Evolutionary conservation across 2,113 vertebrate species (phyloP), one percentile per base, ranked within the genome.

Genomic region (Oryzias javanicus): DNA sequence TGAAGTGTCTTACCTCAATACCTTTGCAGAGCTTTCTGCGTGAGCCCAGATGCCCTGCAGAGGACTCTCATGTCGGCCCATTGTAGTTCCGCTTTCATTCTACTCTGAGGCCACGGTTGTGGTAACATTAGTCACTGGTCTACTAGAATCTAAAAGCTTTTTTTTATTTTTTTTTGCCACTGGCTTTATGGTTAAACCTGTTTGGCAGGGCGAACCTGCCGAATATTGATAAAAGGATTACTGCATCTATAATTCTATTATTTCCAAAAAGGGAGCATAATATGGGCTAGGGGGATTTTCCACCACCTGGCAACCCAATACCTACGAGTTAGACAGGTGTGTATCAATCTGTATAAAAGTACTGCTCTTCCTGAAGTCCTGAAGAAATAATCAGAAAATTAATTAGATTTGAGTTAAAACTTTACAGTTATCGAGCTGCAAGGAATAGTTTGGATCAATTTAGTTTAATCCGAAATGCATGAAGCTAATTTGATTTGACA

Each of bases 171-270:
- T n/a, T 62, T 18, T 13, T 45, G 19, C 35, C 52, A 47, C 19
- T 46, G n/a, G 27, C 24, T 27, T 64, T 2, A 40, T 64, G 19
- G 44, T 20, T 41, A 48, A 48, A 48, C 15, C 52, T 14, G 24
- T 46, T 29, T 19, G 52, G 18, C 4, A 18, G 29, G 24, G 16
- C 6, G 7, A 64, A 27, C n/a, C 16, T 10, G 15, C 6, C 22
- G 24, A 44, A 20, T 20, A 51, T 45, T 67, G 44, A 45, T 14
- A 29, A 40, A 52, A 27, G 42, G 49, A 59, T 60, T 59, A 59
- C 41, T 44, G 19, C 46, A 20, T 72, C 41, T 50, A 20, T 55
- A 50, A 55, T 49, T 41, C 22, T 14, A 58, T 47, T 48, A 18
- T 48, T 47, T 13, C 46, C 24, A 29, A 56, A 42, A 52, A 5